These are phyloP conservation scores for Vicugna pacos DNA, from an alignment of 2,113 vertebrate genomes.

Conservation along the genomic window DNA sequence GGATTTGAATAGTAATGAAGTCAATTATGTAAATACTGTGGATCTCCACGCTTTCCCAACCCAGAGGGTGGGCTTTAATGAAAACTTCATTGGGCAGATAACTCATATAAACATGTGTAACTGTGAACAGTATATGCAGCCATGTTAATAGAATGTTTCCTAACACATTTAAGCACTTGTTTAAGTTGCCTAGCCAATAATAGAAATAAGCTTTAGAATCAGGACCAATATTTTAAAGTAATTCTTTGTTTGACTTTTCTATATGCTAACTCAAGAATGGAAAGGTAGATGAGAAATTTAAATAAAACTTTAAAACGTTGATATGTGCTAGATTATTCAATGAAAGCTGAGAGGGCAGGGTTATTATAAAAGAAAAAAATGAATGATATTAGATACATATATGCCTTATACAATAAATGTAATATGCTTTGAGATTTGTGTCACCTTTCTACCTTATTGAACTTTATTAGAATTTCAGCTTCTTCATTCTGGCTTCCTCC, in stretches of 20 bases:
- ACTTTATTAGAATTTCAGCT: conserved; percentile 13
- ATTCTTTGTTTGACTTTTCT: conserved; percentile 52
- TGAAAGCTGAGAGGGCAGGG: background rate
- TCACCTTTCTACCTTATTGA: background rate
- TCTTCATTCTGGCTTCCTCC: background rate
- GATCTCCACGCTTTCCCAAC: background rate
- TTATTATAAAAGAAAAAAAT: conserved; percentile 26
- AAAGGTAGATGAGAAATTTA: conserved; percentile 38
- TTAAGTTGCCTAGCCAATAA: conserved; percentile 9
- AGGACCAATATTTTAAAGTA: conserved; percentile 20
- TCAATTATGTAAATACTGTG: background rate
- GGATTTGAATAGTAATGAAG: conserved; percentile 39
- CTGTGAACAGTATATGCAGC: background rate
- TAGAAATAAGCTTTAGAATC: conserved; percentile 35
- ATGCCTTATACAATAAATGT: background rate
- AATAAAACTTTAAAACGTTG: conserved; percentile 35
- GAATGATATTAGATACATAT: background rate
- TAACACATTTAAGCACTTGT: background rate
- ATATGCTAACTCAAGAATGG: conserved; percentile 10
- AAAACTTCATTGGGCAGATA: conserved; percentile 24
- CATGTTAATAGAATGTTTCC: background rate
- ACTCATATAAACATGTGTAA: background rate
- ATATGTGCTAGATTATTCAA: conserved; percentile 20
- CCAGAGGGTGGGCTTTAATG: background rate
- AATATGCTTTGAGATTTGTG: background rate